These are phyloP conservation scores for Melanerpes aurifrons DNA, from an alignment of 2,113 vertebrate genomes.

Conservation along the genomic window DNA sequence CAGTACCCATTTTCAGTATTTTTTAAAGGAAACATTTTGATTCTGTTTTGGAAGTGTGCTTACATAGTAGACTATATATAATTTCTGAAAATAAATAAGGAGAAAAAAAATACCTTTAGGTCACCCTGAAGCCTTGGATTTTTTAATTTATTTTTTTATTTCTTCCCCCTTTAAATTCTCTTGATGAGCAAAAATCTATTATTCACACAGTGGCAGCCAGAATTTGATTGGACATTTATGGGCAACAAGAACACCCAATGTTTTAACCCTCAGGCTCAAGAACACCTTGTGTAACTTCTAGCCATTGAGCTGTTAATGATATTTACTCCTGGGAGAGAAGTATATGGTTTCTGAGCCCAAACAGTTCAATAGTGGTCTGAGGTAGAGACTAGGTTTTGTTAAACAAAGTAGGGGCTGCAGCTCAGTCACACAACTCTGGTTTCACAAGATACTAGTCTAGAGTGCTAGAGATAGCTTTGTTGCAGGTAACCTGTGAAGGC, in stretches of 20 bases:
- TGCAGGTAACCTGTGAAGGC: not conserved
- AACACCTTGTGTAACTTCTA: not conserved
- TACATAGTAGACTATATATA: not conserved
- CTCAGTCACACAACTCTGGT: not conserved
- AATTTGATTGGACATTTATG: constrained; percentile 39
- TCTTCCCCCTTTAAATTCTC: not conserved
- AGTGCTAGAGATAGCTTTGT: not conserved
- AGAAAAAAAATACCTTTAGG: not conserved
- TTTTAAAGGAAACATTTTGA: not conserved
- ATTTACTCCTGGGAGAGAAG: not conserved
- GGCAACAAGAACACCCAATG: constrained; percentile 12
- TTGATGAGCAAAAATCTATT: constrained; percentile 16
- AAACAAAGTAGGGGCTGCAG: not conserved
- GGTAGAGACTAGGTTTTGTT: not conserved
- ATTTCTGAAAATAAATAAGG: not conserved
- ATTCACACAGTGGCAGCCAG: constrained; percentile 4
- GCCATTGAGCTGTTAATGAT: not conserved
- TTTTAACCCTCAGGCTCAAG: not conserved
- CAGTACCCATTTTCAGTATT: not conserved
- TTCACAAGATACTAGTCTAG: not conserved
- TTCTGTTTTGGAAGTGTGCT: not conserved
- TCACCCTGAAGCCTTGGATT: not conserved
- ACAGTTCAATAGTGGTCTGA: not conserved
- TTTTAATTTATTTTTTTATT: too few relatives aligned
- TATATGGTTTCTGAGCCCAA: accelerated